phyloP scores from a whole-genome alignment of 2,888 invertebrate species.

The Tineola bisselliella region DNA sequence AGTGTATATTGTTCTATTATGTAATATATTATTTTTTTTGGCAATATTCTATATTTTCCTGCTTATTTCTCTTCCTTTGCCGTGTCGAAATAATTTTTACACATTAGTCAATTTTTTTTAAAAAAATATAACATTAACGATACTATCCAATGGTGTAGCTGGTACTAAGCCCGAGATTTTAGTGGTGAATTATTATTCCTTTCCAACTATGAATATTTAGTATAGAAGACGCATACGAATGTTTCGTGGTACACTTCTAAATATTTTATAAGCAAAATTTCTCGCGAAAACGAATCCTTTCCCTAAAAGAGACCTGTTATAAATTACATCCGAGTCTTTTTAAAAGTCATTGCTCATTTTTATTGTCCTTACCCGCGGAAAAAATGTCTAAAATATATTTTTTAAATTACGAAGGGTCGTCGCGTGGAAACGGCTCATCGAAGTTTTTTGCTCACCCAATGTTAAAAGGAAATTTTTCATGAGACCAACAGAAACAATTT shows the following conservation, averaged over 20 bases:
- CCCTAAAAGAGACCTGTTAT: background rate
- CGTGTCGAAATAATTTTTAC: too few relatives aligned
- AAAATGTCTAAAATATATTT: conserved; percentile 4
- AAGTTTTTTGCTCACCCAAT: background rate
- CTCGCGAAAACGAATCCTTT: background rate
- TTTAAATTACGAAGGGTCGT: conserved; percentile 1
- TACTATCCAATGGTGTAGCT: too few relatives aligned
- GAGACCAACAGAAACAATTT: conserved; percentile 1
- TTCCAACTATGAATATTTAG: too few relatives aligned
- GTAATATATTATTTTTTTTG: too few relatives aligned
- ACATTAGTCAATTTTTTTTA: too few relatives aligned
- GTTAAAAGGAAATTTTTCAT: background rate
- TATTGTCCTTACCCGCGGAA: background rate
- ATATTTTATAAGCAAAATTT: background rate
- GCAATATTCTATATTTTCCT: too few relatives aligned
- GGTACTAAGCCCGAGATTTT: too few relatives aligned
- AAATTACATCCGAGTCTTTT: conserved; percentile 5
- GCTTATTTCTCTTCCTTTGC: too few relatives aligned
- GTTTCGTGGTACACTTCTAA: background rate
- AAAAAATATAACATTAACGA: too few relatives aligned
- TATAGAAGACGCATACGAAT: too few relatives aligned
- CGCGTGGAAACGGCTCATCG: background rate
- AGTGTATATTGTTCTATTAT: too few relatives aligned
- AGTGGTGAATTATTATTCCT: too few relatives aligned
- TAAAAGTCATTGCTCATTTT: conserved; percentile 7